Base-by-base conservation (phyloP, 2,888 invertebrate genomes). In the Dugesia japonica region DNA sequence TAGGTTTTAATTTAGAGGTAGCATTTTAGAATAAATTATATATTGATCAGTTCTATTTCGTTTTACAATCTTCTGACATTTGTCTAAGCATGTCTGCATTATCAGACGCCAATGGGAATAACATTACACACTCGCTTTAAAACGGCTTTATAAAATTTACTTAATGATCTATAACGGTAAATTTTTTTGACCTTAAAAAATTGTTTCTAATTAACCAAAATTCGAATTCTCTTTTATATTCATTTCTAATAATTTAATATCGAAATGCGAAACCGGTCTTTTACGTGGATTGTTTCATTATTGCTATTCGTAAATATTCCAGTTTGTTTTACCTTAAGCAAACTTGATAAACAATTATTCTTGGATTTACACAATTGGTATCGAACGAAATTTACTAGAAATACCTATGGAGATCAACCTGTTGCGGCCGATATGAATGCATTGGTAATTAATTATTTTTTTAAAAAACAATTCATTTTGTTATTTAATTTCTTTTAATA, bases 321-420 rank as follows among this genome's bases (percentile, higher is more conserved):
- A 56, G 17, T 4, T 4, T 20, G 56, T 56, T n/a, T 20, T 23
- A 9, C 9, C 56, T n/a, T 56, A 7, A 56, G n/a, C 4, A 56
- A 56, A 56, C 7, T n/a, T 9, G 56, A 56, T 4, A 56, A 23
- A 56, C 56, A 56, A 56, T 56, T 23, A 23, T 56, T 56, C 23
- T 56, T 56, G 56, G 56, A 56, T 56, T 56, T 56, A 56, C 56
- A 56, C n/a, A 56, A 56, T 56, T 56, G 56, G 56, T 56, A 20
- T 56, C 56, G 56, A n/a, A n/a, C 56, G 7, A 56, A 23, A 56
- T 56, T 56, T n/a, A 56, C 56, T n/a, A 56, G 56, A 23, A 23
- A 56, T n/a, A 56, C 56, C 4, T 56, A 56, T 56, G 56, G 56
- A n/a, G 56, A 56, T 56, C 56, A 56, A n/a, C 56, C 56, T 4